Evolutionary conservation across 2,888 invertebrate genomes (phyloP).

Genomic region (Cheilosia soror): DNA sequence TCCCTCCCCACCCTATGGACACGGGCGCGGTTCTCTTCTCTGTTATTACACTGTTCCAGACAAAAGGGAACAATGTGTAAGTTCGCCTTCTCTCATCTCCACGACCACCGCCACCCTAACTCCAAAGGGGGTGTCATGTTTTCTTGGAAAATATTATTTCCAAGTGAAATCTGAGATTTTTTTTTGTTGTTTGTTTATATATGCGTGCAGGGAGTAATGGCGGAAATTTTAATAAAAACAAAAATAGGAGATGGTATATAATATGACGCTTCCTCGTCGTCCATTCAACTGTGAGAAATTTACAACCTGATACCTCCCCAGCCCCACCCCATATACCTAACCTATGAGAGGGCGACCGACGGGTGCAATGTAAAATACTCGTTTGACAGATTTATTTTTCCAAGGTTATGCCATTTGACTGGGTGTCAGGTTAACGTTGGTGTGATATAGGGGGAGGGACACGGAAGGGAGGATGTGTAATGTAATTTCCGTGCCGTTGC

Average conservation of each 20-base stretch:
- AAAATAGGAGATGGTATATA: neutral
- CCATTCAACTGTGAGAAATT: conserved; percentile 64
- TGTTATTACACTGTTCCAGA: conserved; percentile 15
- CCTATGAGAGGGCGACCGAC: neutral
- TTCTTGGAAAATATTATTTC: conserved; percentile 57
- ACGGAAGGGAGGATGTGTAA: conserved; percentile 6
- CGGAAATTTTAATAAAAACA: conserved; percentile 58
- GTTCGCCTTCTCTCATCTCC: neutral
- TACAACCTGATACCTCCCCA: conserved; percentile 30
- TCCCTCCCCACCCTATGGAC: neutral
- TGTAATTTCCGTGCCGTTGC: neutral
- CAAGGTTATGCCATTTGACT: conserved; percentile 61
- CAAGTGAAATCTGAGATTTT: conserved; percentile 68
- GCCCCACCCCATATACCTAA: conserved; percentile 1
- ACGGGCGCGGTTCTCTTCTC: neutral
- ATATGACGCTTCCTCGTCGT: conserved; percentile 8
- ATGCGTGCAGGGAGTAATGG: conserved; percentile 32
- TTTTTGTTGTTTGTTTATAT: conserved; percentile 27
- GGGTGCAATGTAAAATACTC: conserved; percentile 26
- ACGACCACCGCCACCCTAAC: no score
- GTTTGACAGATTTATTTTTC: conserved; percentile 63
- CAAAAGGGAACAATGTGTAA: conserved; percentile 18
- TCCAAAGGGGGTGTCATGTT: conserved; percentile 51
- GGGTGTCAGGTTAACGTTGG: conserved; percentile 46
- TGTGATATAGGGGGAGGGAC: neutral